Percentiles rank a stretch among this genome's conserved stretches.
Evolutionary conservation across 23 tunicate species (phyloP).

Genomic region (Ascidia mentula): DNA sequence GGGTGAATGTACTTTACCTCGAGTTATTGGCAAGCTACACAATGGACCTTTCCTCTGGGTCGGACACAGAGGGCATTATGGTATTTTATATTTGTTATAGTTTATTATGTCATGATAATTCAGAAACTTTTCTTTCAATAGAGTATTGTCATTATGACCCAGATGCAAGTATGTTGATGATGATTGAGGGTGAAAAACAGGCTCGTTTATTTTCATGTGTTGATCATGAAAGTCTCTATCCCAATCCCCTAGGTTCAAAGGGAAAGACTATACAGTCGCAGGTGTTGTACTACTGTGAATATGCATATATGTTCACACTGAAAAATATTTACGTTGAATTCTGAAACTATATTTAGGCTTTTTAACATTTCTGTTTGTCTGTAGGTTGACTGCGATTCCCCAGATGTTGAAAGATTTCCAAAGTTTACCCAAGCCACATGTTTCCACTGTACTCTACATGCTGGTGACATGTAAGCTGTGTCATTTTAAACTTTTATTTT

Average conservation of each 20-base stretch:
- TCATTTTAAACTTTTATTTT: not conserved
- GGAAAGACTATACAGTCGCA: constrained; percentile 98
- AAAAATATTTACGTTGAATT: not conserved
- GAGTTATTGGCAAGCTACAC: constrained; percentile 67
- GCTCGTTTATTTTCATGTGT: constrained; percentile 61
- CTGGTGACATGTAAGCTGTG: constrained; percentile 76
- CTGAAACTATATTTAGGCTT: not conserved
- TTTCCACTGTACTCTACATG: constrained; percentile 31
- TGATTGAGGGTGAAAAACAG: constrained; percentile 84
- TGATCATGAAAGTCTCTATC: constrained; percentile 69
- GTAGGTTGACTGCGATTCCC: constrained; percentile 74
- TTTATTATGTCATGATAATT: not conserved
- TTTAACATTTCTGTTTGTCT: not conserved
- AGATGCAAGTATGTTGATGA: constrained; percentile 95
- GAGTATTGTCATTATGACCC: constrained; percentile 98
- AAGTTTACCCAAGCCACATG: constrained; percentile 45
- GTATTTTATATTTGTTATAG: constrained; percentile 1
- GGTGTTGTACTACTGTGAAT: not conserved
- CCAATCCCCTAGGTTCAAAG: constrained; percentile 93
- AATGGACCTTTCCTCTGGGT: constrained; percentile 98
- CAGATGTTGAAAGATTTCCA: constrained; percentile 48
- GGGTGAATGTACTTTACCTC: constrained; percentile 59
- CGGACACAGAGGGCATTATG: constrained; percentile 87
- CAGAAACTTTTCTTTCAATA: not conserved
- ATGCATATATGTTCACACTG: not conserved